Percentiles rank a stretch among this genome's conserved stretches.
Conservation (phyloP, 23 tunicate genomes). For the Clavelina lepadiformis region DNA sequence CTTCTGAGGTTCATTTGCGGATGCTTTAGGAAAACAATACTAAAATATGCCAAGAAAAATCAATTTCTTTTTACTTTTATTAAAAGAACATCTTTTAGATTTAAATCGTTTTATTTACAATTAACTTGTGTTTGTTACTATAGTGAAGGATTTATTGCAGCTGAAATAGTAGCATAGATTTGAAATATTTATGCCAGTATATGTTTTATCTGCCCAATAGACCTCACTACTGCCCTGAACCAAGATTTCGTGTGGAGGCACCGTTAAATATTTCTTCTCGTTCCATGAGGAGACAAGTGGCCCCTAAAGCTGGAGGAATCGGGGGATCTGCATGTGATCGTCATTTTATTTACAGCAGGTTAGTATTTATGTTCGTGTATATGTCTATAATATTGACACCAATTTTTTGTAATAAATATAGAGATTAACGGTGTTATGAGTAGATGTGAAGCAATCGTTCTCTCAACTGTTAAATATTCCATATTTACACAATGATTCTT, state of each 20-base stretch:
- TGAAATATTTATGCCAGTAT: neutral
- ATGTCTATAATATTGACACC: too few species aligned
- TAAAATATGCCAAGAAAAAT: neutral
- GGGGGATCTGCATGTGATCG: constrained; percentile 69
- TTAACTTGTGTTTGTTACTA: too few species aligned
- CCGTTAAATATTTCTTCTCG: constrained; percentile 51
- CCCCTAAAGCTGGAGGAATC: constrained; percentile 58
- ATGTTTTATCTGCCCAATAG: constrained; percentile 22
- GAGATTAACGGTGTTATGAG: neutral
- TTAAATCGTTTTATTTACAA: neutral
- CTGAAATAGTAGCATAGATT: neutral
- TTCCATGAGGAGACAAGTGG: constrained; percentile 26
- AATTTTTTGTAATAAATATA: too few species aligned
- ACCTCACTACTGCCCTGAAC: constrained; percentile 69
- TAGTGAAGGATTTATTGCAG: neutral
- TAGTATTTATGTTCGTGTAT: neutral
- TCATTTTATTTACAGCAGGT: constrained; percentile 75
- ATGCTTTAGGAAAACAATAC: neutral
- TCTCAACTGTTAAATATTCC: neutral
- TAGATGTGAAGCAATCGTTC: neutral
- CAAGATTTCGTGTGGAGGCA: constrained; percentile 53
- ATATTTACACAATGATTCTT: neutral
- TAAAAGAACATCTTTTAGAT: neutral
- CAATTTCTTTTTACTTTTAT: neutral
- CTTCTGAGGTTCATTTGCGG: constrained; percentile 29